Conservation (phyloP, 2,113 vertebrate species). For the Xenus cinereus region DNA sequence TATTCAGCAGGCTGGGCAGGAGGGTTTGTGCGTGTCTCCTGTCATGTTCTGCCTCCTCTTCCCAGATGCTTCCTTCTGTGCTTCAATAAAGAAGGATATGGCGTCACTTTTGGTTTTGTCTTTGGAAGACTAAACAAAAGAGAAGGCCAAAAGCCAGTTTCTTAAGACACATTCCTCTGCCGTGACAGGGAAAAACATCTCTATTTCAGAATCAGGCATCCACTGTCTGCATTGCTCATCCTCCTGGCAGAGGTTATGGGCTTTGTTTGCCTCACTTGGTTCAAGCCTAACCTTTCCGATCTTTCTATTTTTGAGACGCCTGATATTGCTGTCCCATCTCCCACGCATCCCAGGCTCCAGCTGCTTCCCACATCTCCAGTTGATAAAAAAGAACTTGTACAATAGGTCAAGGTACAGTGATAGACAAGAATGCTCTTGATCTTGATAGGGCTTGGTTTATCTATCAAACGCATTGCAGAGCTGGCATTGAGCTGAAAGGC, state of each 20-base stretch:
- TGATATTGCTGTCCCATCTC: background rate
- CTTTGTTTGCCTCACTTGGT: background rate
- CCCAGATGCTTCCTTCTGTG: background rate
- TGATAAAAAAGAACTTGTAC: background rate
- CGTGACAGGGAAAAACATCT: background rate
- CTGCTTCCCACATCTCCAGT: background rate
- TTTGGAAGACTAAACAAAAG: conserved; percentile 20
- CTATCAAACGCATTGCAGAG: background rate
- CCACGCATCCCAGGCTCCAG: background rate
- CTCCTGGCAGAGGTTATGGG: background rate
- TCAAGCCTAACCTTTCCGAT: background rate
- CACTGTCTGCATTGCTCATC: background rate
- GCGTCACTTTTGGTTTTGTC: background rate
- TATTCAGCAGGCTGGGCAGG: background rate
- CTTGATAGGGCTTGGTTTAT: background rate
- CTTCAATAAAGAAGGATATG: background rate
- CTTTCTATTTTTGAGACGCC: background rate
- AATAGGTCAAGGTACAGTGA: background rate
- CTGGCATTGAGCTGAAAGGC: background rate
- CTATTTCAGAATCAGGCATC: background rate
- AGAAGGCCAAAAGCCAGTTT: background rate
- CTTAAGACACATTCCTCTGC: background rate
- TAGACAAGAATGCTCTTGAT: background rate
- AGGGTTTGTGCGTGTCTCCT: background rate
- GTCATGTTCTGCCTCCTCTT: background rate